phyloP scores from a whole-genome alignment of 1,140 invertebrate genomes.

The Melanaphis sacchari region DNA sequence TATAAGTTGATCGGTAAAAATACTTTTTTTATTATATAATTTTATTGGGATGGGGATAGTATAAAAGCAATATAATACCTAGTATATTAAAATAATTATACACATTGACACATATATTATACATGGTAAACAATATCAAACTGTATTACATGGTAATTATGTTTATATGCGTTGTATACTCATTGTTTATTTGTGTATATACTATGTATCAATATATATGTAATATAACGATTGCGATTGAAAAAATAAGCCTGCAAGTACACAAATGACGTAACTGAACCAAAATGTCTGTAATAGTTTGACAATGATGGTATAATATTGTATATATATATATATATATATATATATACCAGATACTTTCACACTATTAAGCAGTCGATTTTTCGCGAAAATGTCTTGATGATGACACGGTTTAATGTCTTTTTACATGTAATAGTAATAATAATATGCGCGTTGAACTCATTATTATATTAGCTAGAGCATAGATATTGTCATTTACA shows the following conservation, averaged over 20 bases:
- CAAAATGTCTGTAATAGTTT: not conserved
- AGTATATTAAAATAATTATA: not conserved
- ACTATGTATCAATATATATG: not conserved
- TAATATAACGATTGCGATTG: not conserved
- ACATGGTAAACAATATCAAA: not conserved
- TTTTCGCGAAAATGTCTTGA: not conserved
- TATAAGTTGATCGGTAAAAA: not conserved
- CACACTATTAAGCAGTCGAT: not conserved
- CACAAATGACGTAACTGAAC: not conserved
- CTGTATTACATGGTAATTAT: not conserved
- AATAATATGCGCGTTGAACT: not conserved
- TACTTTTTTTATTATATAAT: not conserved
- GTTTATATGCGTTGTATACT: not conserved
- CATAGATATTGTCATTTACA: no score
- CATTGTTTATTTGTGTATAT: not conserved
- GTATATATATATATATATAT: not conserved
- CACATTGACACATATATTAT: not conserved
- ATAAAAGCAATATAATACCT: not conserved
- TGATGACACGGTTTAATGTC: not conserved
- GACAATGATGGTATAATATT: not conserved
- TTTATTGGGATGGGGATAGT: not conserved
- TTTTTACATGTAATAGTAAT: not conserved
- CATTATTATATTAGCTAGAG: not conserved
- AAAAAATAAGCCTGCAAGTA: not conserved
- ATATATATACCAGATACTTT: not conserved